Evolutionary conservation across 2,797 vertebrate species (phyloP).

Genomic region (Danio albolineatus): DNA sequence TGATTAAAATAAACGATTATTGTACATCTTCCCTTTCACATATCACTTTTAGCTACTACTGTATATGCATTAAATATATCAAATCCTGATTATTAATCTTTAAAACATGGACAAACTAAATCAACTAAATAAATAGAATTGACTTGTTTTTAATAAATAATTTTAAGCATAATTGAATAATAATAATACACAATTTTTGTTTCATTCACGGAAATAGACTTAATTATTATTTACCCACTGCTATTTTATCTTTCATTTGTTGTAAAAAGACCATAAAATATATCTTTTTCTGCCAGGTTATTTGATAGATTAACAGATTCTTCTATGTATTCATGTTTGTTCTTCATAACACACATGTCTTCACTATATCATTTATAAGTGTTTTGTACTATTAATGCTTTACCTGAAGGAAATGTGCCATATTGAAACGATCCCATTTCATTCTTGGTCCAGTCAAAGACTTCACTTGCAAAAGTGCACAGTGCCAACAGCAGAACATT

Average conservation of each 20-base stretch:
- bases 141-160: too few species aligned
- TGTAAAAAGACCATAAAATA: too few species aligned
- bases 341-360: neutral
- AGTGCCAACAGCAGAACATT: constrained; percentile 68
- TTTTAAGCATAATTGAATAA: too few species aligned
- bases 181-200: too few species aligned
- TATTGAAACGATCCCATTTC: constrained; percentile 87
- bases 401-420: constrained; percentile 89
- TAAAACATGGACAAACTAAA: too few species aligned
- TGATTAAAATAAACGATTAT: too few species aligned
- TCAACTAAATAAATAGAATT: too few species aligned
- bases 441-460: constrained; percentile 85
- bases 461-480: constrained; percentile 69
- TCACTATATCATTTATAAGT: neutral
- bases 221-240: neutral
- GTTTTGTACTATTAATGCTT: constrained; percentile 15
- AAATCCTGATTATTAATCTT: too few species aligned
- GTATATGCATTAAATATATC: too few species aligned
- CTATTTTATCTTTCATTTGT: neutral
- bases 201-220: too few species aligned
- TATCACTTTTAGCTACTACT: too few species aligned
- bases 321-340: neutral
- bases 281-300: neutral
- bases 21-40: too few species aligned
- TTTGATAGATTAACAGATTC: neutral